Evolutionary conservation across 2,888 invertebrate species (phyloP), one percentile per base, ranked within the genome.

Genomic region (Stictocephala bisonia): DNA sequence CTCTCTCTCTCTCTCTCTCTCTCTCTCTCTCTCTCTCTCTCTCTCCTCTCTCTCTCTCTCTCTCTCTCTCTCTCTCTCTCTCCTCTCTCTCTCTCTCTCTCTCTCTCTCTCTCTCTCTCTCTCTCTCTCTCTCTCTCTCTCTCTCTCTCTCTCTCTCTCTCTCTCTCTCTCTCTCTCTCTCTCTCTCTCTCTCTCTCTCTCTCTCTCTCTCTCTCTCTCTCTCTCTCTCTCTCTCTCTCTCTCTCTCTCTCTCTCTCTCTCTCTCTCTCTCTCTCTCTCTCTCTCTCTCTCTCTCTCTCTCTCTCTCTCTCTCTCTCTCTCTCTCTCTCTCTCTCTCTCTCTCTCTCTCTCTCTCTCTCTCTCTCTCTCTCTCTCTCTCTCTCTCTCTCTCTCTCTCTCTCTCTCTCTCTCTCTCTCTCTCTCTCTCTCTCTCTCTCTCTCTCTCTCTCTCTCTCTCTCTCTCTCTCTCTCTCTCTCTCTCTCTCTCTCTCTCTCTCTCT

Each of bases 1-100:
- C n/a, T n/a, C n/a, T n/a, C n/a, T n/a, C n/a, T n/a, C n/a, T n/a
- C n/a, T n/a, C n/a, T n/a, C n/a, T n/a, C n/a, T n/a, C n/a, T n/a
- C n/a, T n/a, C n/a, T n/a, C n/a, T n/a, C n/a, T n/a, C n/a, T n/a
- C n/a, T n/a, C n/a, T n/a, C n/a, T n/a, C n/a, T n/a, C n/a, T n/a
- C n/a, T n/a, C n/a, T n/a, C n/a, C n/a, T n/a, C n/a, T n/a, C n/a
- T n/a, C n/a, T n/a, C 44, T 24, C 67, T 0, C 41, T 9, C 18
- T 44, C 44, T 24, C 26, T 40, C 70, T 26, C 44, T 24, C 71
- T 26, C 71, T 56, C 13, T 6, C n/a, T 29, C 27, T 22, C 2
- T 50, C 29, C 69, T 51, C 18, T 29, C 6, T 18, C 69, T 31
- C 3, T 51, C 50, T 29, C n/a, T 69, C 51, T n/a, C 26, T 24